Evolutionary conservation across 2,888 invertebrate genomes (phyloP).

Genomic region (Mesodorylaimus sp.): DNA sequence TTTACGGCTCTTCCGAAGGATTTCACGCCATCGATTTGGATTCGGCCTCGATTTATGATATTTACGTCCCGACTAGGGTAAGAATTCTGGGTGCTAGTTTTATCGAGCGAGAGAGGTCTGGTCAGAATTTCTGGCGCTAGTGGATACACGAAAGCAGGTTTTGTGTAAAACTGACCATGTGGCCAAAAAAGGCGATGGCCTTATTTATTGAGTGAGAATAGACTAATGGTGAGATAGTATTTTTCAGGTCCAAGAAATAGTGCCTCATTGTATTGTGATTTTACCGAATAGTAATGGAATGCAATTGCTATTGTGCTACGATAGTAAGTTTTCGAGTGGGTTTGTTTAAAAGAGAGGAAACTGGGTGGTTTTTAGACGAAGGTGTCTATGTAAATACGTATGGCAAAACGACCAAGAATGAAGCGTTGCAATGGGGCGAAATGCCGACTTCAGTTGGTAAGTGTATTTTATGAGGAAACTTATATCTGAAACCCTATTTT

Average conservation of each 20-base stretch:
- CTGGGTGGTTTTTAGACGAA: constrained; percentile 55
- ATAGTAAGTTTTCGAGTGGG: too few relatives aligned
- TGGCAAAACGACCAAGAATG: constrained; percentile 65
- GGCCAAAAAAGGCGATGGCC: too few relatives aligned
- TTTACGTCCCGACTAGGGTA: constrained; percentile 92
- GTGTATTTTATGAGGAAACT: too few relatives aligned
- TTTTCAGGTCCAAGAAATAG: too few relatives aligned
- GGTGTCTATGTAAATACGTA: constrained; percentile 98
- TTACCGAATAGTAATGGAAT: constrained; percentile 96
- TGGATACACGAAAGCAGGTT: too few relatives aligned
- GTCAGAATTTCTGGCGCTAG: too few relatives aligned
- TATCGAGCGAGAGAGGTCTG: too few relatives aligned
- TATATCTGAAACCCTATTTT: too few relatives aligned
- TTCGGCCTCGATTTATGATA: constrained; percentile 93
- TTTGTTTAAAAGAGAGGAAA: too few relatives aligned
- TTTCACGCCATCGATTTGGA: constrained; percentile 99
- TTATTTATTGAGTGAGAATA: too few relatives aligned
- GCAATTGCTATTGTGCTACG: constrained; percentile 92
- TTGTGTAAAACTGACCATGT: too few relatives aligned
- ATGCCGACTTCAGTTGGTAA: constrained; percentile 61
- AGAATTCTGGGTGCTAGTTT: constrained; percentile 16
- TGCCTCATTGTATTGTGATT: constrained; percentile 96
- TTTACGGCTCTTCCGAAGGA: constrained; percentile 94
- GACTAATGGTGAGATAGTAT: too few relatives aligned
- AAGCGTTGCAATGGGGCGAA: constrained; percentile 83